Base-by-base conservation (phyloP, 2,888 invertebrate species). In the Megamerina dolium region DNA sequence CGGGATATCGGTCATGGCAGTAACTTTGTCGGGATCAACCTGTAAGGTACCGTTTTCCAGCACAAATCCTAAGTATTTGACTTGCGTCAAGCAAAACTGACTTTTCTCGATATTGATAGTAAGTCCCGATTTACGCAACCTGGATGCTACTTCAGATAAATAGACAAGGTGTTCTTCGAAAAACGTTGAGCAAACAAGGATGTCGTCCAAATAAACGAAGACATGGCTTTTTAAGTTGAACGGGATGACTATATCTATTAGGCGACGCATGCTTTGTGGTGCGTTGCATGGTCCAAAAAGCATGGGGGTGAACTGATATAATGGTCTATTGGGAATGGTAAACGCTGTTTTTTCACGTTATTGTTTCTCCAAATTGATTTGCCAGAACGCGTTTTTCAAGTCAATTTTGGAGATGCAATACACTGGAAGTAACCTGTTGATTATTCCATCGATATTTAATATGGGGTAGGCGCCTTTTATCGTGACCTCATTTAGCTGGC, bases 401-500 rank as follows among this genome's bases (percentile, higher is more conserved):
- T 45, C 46, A 2, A 51, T 40, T 10, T 46, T 47, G 8, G 40
- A 47, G 3, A 51, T 49, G 16, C 26, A 50, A n/a, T 40, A 30
- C 1, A 45, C 40, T 1, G 48, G 42, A 4, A 41, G 20, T 18
- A 47, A 10, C 1, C 45, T 38, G 1, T 29, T 31, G 5, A 37
- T 14, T 2, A 44, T 37, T 14, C 37, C 37, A 9, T 47, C 43
- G 13, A 44, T 31, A 19, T 40, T 12, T 20, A 23, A 21, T n/a
- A 35, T 26, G 3, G 35, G 32, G 5, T 36, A 23, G 3, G 27
- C 10, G 13, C 43, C 40, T 14, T 29, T 19, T 12, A 42, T 46
- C 1, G 43, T 47, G 0, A 59, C 54, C 3, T 37, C 30, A 23
- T 63, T 65, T 0, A 62, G 43, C 26, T 56, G 53, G 9, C 61